Percentiles rank a stretch among this genome's conserved stretches.
Conservation (phyloP, 2,888 invertebrate species). For the Scotopteryx bipunctaria region DNA sequence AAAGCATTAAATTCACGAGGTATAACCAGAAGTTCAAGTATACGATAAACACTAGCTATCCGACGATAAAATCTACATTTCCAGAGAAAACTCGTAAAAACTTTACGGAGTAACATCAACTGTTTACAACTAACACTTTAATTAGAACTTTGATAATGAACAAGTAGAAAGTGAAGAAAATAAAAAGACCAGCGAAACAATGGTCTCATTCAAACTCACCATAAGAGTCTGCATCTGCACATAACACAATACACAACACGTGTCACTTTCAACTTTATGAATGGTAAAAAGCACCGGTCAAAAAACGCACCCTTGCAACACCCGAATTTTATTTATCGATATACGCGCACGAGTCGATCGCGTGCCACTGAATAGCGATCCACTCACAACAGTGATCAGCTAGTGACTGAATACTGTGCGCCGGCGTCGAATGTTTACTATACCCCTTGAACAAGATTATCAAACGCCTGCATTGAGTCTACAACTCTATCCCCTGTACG, state of each 20-base stretch:
- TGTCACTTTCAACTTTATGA: constrained; percentile 44
- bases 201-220: constrained; percentile 77
- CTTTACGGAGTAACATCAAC: constrained; percentile 58
- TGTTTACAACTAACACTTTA: constrained; percentile 62
- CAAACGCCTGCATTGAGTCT: constrained; percentile 51
- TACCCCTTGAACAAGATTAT: constrained; percentile 73
- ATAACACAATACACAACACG: constrained; percentile 60
- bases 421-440: constrained; percentile 73
- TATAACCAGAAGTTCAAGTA: constrained; percentile 38
- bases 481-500: constrained; percentile 37
- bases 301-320: constrained; percentile 63
- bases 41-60: constrained; percentile 38
- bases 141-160: constrained; percentile 69
- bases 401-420: constrained; percentile 60
- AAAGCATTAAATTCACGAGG: constrained; percentile 30
- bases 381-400: constrained; percentile 63
- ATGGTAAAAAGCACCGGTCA: constrained; percentile 57
- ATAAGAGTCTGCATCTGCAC: constrained; percentile 69
- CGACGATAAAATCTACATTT: constrained; percentile 67
- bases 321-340: constrained; percentile 53
- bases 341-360: constrained; percentile 61
- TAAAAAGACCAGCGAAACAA: constrained; percentile 69
- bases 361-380: constrained; percentile 65
- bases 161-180: constrained; percentile 67
- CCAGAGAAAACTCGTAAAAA: constrained; percentile 65